These are phyloP conservation scores for pig (Sus scrofa) DNA, from an alignment of 2,113 vertebrate genomes.

Conservation along the genomic window T2T-Sscrofa CM000828.6:61753501-61754000, in stretches of 20 bases:
- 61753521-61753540: not conserved
- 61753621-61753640: conserved; percentile 24
- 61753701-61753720: conserved; percentile 38
- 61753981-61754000: not conserved
- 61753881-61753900: conserved; percentile 32
- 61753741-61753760: not conserved
- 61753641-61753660: conserved; percentile 27
- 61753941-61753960: not conserved
- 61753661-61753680: not conserved
- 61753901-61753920: not conserved
- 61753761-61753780: conserved; percentile 56
- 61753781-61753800: conserved; percentile 30
- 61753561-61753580: conserved; percentile 36
- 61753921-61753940: not conserved
- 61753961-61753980: conserved; percentile 33
- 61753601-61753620: not conserved
- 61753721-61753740: not conserved
- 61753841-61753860: not conserved
- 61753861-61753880: not conserved
- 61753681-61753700: not conserved
- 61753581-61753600: conserved; percentile 25
- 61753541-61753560: conserved; percentile 58
- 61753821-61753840: conserved; percentile 28
- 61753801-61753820: not conserved
- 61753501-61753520: not conserved